These are phyloP conservation scores for Mystacides longicornis DNA, from an alignment of 2,888 invertebrate genomes.

Conservation along the genomic window DNA sequence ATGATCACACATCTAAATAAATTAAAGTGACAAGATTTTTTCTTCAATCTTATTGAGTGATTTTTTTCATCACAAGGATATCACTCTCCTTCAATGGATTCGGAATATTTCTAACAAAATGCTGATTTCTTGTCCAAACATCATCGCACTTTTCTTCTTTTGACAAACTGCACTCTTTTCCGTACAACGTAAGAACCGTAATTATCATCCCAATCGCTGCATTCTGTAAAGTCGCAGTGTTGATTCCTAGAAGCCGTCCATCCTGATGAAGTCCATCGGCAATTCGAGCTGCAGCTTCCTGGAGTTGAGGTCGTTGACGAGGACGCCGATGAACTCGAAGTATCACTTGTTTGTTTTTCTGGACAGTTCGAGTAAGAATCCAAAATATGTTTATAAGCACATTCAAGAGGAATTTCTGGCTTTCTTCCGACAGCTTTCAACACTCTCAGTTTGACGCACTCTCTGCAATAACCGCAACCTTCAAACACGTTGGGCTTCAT, in stretches of 20 bases:
- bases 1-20: too few relatives aligned
- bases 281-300: slow-evolving; percentile 21
- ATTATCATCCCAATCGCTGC: slow-evolving; percentile 15
- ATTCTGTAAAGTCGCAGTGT: slow-evolving; percentile 14
- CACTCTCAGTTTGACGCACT: slow-evolving; percentile 42
- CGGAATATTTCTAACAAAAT: too few relatives aligned
- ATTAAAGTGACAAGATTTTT: too few relatives aligned
- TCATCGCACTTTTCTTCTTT: slow-evolving; percentile 19
- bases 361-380: slow-evolving; percentile 36
- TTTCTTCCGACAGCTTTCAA: slow-evolving; percentile 40
- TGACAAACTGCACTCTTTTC: slow-evolving; percentile 23
- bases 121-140: too few relatives aligned
- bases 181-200: slow-evolving; percentile 7
- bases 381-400: slow-evolving; percentile 46
- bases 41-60: too few relatives aligned
- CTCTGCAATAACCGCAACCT: slow-evolving; percentile 44
- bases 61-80: too few relatives aligned
- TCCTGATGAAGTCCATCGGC: slow-evolving; percentile 23
- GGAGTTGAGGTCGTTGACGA: slow-evolving; percentile 9
- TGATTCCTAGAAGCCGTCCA: slow-evolving; percentile 17
- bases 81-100: too few relatives aligned
- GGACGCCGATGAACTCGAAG: not conserved
- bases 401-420: slow-evolving; percentile 39
- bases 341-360: not conserved
- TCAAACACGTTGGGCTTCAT: slow-evolving; percentile 27